Conservation (phyloP, 2,797 vertebrate genomes). For the Gorsachius magnificus region DNA sequence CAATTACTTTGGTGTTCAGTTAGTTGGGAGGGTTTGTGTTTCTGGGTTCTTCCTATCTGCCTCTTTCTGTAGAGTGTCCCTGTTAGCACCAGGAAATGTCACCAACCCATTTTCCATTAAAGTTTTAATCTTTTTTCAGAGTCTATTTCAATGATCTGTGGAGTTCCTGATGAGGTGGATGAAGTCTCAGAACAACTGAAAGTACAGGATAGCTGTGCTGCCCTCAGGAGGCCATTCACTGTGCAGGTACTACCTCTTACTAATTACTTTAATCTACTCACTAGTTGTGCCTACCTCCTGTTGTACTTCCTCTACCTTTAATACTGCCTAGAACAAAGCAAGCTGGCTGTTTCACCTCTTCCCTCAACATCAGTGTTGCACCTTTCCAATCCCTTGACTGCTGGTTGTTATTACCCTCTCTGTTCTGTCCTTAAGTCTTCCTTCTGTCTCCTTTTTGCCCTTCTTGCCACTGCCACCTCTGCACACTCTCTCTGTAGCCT, state of each 20-base stretch:
- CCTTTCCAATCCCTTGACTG: not conserved
- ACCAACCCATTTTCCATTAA: not conserved
- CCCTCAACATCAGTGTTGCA: accelerated
- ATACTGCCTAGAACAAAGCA: accelerated
- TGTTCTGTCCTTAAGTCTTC: not conserved
- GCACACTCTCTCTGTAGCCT: not conserved
- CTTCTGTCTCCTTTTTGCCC: not conserved
- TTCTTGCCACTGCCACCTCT: not conserved
- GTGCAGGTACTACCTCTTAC: not conserved
- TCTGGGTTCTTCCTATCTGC: not conserved
- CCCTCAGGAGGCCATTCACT: not conserved
- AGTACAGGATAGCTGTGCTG: not conserved
- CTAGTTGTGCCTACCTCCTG: accelerated
- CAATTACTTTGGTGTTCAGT: not conserved
- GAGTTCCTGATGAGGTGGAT: not conserved
- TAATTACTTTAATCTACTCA: accelerated
- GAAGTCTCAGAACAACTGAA: not conserved
- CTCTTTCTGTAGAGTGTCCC: not conserved
- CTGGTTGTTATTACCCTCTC: not conserved
- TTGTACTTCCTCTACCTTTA: too few species aligned
- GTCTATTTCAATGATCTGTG: not conserved
- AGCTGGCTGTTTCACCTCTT: not conserved
- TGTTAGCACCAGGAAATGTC: not conserved
- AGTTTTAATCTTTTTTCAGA: not conserved
- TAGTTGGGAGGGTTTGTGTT: not conserved